A percentile compares a stretch with the other conserved stretches of the same genome.
These are phyloP conservation scores for Drosophila flavopinicola DNA, from an alignment of 2,888 invertebrate species.

Conservation along the genomic window DNA sequence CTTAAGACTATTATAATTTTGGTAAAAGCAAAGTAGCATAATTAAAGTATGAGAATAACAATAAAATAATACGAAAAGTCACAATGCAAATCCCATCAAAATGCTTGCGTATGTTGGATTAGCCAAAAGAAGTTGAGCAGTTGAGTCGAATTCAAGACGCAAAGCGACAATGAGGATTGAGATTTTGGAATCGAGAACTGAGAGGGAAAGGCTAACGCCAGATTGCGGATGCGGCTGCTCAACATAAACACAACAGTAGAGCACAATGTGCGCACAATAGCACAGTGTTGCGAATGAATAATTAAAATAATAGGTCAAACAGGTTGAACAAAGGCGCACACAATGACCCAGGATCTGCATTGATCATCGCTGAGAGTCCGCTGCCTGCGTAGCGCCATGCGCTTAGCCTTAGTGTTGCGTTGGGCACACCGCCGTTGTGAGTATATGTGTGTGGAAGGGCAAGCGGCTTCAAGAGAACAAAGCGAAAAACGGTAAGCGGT, in stretches of 20 bases:
- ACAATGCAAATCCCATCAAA: conserved; percentile 54
- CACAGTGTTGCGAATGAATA: conserved; percentile 77
- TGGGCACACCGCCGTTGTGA: background rate
- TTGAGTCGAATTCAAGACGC: conserved; percentile 27
- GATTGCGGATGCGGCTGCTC: conserved; percentile 56
- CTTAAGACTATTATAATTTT: conserved; percentile 65
- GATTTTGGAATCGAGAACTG: too few species aligned
- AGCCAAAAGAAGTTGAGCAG: conserved; percentile 41
- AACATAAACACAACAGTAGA: conserved; percentile 54
- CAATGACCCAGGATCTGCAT: conserved; percentile 47
- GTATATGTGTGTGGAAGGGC: conserved; percentile 7
- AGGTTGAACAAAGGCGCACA: conserved; percentile 54
- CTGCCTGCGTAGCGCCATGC: conserved; percentile 65
- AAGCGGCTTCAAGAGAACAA: conserved; percentile 24
- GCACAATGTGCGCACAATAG: conserved; percentile 58
- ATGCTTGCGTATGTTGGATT: conserved; percentile 40
- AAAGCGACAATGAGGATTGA: conserved; percentile 9
- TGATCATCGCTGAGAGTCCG: conserved; percentile 51
- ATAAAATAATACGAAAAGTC: conserved; percentile 32
- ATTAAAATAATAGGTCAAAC: conserved; percentile 76
- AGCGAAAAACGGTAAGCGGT: conserved; percentile 27
- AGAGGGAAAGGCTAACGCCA: conserved; percentile 56
- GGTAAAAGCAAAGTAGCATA: conserved; percentile 40
- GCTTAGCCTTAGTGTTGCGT: conserved; percentile 54
- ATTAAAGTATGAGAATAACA: conserved; percentile 24